Conservation (phyloP, 2,797 vertebrate genomes). For the Karalla daura region DNA sequence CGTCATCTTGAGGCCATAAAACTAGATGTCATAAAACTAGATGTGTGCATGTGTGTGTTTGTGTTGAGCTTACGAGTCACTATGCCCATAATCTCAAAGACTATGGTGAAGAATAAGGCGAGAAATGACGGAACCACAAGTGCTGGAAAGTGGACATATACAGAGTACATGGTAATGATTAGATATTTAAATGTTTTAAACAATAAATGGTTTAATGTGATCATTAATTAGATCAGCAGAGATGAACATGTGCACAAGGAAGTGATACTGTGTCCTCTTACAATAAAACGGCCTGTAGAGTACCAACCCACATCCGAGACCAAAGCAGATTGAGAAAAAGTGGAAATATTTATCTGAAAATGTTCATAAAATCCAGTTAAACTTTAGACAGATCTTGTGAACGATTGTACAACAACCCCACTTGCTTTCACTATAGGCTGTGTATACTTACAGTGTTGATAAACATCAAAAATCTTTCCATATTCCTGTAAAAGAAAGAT, state of each 20-base stretch:
- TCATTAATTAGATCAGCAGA: background rate
- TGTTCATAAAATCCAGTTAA: constrained; percentile 9
- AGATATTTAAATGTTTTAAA: background rate
- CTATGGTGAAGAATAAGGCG: constrained; percentile 49
- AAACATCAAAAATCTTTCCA: constrained; percentile 35
- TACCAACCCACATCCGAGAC: constrained; percentile 69
- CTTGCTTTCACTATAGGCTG: background rate
- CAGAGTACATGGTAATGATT: background rate
- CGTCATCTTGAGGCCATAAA: no score
- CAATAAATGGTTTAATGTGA: background rate
- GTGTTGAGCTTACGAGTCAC: constrained; percentile 54
- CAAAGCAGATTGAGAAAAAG: constrained; percentile 78
- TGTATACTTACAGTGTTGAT: constrained; percentile 69
- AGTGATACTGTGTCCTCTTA: constrained; percentile 57
- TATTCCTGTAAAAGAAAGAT: constrained; percentile 50
- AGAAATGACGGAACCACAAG: constrained; percentile 39
- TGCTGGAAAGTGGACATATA: constrained; percentile 59
- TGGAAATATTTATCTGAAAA: constrained; percentile 79
- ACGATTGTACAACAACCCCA: constrained; percentile 1
- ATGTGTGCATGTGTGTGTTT: background rate
- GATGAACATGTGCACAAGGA: background rate
- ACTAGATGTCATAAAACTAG: no score
- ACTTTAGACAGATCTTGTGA: background rate
- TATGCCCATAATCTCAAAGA: constrained; percentile 71
- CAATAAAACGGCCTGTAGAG: constrained; percentile 71